Base-by-base conservation (phyloP, 2,888 invertebrate species). In the Agonopterix alstromeriana region DNA sequence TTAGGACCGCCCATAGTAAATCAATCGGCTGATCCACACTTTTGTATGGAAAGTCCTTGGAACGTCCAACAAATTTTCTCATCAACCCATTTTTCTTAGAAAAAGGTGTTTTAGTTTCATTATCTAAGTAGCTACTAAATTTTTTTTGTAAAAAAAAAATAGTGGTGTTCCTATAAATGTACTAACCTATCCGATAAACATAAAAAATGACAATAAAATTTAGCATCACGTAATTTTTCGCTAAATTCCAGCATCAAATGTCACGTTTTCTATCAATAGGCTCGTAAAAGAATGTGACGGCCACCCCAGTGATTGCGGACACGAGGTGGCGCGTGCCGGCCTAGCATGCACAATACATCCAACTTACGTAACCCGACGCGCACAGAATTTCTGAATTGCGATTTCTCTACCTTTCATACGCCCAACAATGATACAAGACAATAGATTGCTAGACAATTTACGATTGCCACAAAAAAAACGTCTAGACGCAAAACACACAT, bases 351-450 rank as follows among this genome's bases (percentile, higher is more conserved):
- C 43, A 43, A 71, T 76, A 62, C 63, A 56, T 56, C 53, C 62
- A 57, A 65, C 70, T 84, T 82, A 81, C 84, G 81, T 84, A 85
- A 84, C 74, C 55, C 61, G 64, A 84, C 84, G 85, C 82, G 82
- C 56, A 60, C 67, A 64, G 85, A 85, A 86, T 87, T 74, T 71
- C 72, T 73, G 70, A 75, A 70, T 67, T 58, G 69, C 78, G 84
- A 85, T 85, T 85, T 86, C 86, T 83, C 85, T 83, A 79, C 79
- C 79, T 77, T 38, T 38, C 77, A 73, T 75, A 75, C 68, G 53
- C 61, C 54, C 53, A 58, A 56, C 53, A 60, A 65, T 67, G 57
- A 51, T 56, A 63, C 78, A 77, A 71, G 71, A 78, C 73, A 68
- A 74, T 70, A 38, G 54, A 40, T 56, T 27, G 27, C 27, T 53